These are phyloP conservation scores for Sesamia nonagrioides DNA, from an alignment of 1,140 invertebrate species.

Conservation along the genomic window DNA sequence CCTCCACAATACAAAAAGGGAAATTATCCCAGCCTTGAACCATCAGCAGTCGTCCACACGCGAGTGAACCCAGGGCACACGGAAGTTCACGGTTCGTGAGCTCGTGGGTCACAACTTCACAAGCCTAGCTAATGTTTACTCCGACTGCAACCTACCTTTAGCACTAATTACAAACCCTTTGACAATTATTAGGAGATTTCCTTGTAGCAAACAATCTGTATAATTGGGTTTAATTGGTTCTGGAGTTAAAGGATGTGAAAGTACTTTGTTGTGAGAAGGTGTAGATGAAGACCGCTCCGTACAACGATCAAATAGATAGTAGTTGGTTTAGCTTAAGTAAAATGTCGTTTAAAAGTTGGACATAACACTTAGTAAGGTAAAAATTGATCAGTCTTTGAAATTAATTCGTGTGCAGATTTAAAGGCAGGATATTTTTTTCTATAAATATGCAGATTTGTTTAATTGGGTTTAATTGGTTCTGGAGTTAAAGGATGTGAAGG, in stretches of 20 bases:
- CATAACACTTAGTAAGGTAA: no score
- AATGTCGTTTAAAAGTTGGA: no score
- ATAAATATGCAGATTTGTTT: no score
- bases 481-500: neutral
- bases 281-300: no score
- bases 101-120: constrained; percentile 16
- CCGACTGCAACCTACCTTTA: neutral
- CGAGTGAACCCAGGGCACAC: constrained; percentile 58
- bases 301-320: no score
- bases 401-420: no score
- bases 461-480: constrained; percentile 29
- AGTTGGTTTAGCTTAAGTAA: no score
- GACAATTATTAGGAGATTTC: constrained; percentile 37
- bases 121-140: constrained; percentile 33
- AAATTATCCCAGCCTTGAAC: constrained; percentile 19
- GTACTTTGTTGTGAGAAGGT: neutral
- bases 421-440: no score
- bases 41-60: neutral
- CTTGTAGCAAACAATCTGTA: neutral
- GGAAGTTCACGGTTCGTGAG: constrained; percentile 58
- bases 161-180: constrained; percentile 35
- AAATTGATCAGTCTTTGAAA: no score
- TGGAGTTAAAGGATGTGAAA: neutral
- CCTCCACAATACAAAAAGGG: constrained; percentile 2
- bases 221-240: constrained; percentile 30